These are phyloP conservation scores for Hydrotaea cyrtoneurina DNA, from an alignment of 2,888 invertebrate genomes.

Conservation along the genomic window DNA sequence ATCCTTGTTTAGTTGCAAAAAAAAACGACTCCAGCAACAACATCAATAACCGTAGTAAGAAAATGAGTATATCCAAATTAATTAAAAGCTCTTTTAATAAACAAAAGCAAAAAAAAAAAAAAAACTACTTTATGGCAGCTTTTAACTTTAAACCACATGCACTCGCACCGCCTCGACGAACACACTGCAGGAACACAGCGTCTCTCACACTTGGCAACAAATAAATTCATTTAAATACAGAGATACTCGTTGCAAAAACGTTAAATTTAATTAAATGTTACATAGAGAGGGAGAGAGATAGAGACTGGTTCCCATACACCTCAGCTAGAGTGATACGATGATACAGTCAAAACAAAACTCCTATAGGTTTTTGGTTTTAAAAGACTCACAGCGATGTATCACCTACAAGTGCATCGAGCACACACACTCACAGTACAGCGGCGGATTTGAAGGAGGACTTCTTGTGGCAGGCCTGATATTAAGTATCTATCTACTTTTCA, in stretches of 20 bases:
- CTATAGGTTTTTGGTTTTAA: conserved; percentile 18
- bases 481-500: too few relatives aligned
- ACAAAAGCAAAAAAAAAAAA: conserved; percentile 32
- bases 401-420: background rate
- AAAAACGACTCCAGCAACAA: background rate
- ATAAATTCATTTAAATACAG: conserved; percentile 25
- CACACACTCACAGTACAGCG: too few relatives aligned
- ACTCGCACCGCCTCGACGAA: background rate
- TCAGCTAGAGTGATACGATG: background rate
- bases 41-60: background rate
- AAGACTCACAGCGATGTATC: background rate
- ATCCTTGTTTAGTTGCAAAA: conserved; percentile 24
- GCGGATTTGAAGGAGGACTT: too few relatives aligned
- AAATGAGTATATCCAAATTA: conserved; percentile 41
- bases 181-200: background rate
- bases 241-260: background rate
- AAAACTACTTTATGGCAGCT: conserved; percentile 45
- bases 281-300: background rate
- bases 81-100: conserved; percentile 52
- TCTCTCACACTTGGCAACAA: background rate
- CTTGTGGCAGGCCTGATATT: too few relatives aligned
- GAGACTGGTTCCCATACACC: background rate
- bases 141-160: conserved; percentile 32
- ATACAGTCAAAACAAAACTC: conserved; percentile 31
- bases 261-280: conserved; percentile 55